Evolutionary conservation across 1,140 invertebrate species (phyloP).

Genomic region (Microplitis mediator): DNA sequence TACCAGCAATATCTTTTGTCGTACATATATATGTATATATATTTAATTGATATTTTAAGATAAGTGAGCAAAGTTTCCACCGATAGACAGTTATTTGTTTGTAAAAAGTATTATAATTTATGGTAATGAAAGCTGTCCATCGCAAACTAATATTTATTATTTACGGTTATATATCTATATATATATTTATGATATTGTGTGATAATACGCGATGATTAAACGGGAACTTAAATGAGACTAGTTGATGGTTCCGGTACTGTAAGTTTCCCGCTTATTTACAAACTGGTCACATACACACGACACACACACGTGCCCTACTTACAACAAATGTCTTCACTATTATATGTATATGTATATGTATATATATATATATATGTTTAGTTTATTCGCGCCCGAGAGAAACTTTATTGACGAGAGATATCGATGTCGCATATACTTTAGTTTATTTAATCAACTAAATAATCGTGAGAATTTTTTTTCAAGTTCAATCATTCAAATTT

Average conservation of each 20-base stretch:
- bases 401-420: neutral
- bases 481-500: too few relatives aligned
- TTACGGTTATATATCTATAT: too few relatives aligned
- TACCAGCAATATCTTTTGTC: neutral
- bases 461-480: neutral
- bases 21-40: too few relatives aligned
- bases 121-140: too few relatives aligned
- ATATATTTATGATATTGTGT: too few relatives aligned
- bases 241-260: neutral
- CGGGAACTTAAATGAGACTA: neutral
- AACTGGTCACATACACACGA: constrained; percentile 11
- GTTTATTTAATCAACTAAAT: neutral
- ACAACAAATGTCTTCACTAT: neutral
- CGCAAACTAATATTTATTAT: too few relatives aligned
- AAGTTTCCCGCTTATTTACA: constrained; percentile 4
- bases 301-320: neutral
- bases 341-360: neutral
- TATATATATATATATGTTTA: neutral
- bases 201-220: neutral
- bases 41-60: too few relatives aligned
- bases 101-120: too few relatives aligned
- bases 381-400: neutral
- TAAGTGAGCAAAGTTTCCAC: too few relatives aligned
- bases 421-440: neutral
- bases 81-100: too few relatives aligned